Conservation (phyloP, 2,113 vertebrate genomes). For the Cavia porcellus region DNA sequence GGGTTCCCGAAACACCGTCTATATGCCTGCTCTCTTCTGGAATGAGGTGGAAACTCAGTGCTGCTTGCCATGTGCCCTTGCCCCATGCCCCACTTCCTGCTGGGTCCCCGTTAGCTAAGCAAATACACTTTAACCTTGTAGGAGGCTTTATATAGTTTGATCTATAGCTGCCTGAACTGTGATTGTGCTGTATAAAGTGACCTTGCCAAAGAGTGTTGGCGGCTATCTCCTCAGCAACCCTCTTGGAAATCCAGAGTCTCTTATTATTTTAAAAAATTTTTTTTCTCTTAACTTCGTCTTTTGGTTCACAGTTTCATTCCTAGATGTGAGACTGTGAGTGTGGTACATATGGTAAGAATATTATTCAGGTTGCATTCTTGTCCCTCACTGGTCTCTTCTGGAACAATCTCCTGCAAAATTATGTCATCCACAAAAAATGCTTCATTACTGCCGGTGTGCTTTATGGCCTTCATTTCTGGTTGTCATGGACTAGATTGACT, state of each 20-base stretch:
- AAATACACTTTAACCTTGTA: neutral
- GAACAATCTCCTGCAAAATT: neutral
- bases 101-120: no score
- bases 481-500: neutral
- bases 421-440: neutral
- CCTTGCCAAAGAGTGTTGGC: neutral
- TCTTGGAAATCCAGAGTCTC: neutral
- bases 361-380: neutral
- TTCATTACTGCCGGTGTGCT: neutral
- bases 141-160: neutral
- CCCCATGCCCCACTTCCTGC: neutral
- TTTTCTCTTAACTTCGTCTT: neutral
- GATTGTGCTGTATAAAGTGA: neutral
- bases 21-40: neutral
- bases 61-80: neutral
- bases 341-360: neutral
- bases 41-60: neutral
- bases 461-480: neutral
- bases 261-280: neutral
- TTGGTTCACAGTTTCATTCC: neutral
- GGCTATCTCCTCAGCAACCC: neutral
- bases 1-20: neutral
- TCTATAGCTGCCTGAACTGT: neutral
- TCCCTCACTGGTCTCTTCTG: neutral
- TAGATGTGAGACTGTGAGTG: neutral